Base-by-base conservation (phyloP, 1,140 invertebrate genomes). In the Coenobita brevimanus region DNA sequence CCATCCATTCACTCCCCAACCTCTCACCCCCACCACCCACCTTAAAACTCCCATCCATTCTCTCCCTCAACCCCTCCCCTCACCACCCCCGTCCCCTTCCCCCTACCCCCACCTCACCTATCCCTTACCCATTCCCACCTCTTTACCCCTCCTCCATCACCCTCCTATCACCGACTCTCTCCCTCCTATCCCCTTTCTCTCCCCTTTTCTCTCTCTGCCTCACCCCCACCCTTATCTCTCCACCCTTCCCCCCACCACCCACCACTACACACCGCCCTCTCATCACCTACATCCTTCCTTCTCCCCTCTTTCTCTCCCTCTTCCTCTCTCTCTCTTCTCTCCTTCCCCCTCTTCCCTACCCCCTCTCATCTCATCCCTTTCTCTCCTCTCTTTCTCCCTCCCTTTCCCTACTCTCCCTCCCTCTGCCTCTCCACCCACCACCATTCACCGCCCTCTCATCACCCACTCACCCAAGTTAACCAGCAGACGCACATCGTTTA, bases 241-340 rank as follows among this genome's bases (percentile, higher is more conserved):
- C n/a, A 6, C n/a, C 67, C 27, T 6, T 17, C 36, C 6, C 17
- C 27, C 67, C 27, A 15, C 17, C 46, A 8, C 46, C 17, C 46
- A 8, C 46, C 17, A 6, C 17, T 17, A 8, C 46, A 8, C 46
- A 8, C n/a, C n/a, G n/a, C n/a, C n/a, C n/a, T n/a, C n/a, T n/a
- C n/a, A n/a, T n/a, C n/a, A 24, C 54, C 10, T 46, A 15, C 75
- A 8, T n/a, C 50, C 15, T 41, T n/a, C 50, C 75, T 33, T 33
- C 24, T 21, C 24, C 6, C 50, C 75, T 27, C 21, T 15, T 13
- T 17, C 0, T 27, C 27, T 6, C 13, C 17, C 75, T 78, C 33
- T 78, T 30, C 46, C 75, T 78, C 75, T 78, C 75, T 78, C 75
- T 78, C 75, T 78, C 75, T n/a, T 78, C 75, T 78, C 75, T 78